phyloP scores from a whole-genome alignment of 2,113 vertebrate species.

The Trogon surrucura region DNA sequence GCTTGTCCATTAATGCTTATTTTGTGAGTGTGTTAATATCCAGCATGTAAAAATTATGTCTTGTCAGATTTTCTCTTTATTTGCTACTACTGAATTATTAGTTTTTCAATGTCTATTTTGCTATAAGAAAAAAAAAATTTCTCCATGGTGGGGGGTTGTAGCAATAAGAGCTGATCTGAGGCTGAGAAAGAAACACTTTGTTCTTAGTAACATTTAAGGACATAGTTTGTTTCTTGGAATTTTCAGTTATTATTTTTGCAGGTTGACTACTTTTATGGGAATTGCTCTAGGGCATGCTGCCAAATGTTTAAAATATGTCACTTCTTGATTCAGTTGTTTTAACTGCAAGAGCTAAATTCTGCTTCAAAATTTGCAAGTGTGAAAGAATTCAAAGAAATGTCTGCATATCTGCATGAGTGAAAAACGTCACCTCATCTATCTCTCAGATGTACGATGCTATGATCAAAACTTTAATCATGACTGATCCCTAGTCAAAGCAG shows the following conservation, averaged over 20 bases:
- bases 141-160: background rate
- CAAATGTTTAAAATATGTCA: background rate
- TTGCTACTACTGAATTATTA: background rate
- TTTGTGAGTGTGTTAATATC: background rate
- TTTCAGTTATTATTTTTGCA: background rate
- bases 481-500: background rate
- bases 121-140: background rate
- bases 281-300: background rate
- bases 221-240: background rate
- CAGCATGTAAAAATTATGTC: background rate
- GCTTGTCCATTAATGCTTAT: background rate
- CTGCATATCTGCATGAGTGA: background rate
- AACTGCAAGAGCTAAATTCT: background rate
- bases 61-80: background rate
- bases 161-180: background rate
- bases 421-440: background rate
- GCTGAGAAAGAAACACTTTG: background rate
- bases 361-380: background rate
- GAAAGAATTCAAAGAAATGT: background rate
- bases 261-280: background rate
- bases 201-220: background rate
- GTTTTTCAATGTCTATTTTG: background rate
- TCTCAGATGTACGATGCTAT: background rate
- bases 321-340: background rate
- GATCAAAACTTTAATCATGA: background rate